Conservation (phyloP, 2,113 vertebrate species). For the Numenius arquata region DNA sequence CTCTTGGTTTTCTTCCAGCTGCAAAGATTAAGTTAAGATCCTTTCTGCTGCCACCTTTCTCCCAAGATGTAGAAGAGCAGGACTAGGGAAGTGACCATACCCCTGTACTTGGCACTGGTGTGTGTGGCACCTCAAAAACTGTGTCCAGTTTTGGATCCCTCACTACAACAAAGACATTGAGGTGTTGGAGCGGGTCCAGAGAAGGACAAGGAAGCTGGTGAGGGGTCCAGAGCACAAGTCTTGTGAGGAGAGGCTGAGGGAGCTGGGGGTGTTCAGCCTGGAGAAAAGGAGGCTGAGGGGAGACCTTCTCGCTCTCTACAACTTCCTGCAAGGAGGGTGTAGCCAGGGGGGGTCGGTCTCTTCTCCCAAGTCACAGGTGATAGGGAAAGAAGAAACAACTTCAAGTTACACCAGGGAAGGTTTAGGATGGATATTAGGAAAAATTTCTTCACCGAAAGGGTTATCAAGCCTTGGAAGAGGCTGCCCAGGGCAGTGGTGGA, state of each 20-base stretch:
- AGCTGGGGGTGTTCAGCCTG: background rate
- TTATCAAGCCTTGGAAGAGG: background rate
- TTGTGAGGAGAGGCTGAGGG: background rate
- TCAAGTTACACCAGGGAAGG: background rate
- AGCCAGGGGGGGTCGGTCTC: background rate
- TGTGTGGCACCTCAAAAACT: background rate
- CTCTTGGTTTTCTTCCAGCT: background rate
- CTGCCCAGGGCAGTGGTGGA: background rate
- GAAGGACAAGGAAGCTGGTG: background rate
- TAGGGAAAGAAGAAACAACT: background rate
- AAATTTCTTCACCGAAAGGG: background rate
- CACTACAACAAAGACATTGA: background rate
- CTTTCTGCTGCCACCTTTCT: background rate
- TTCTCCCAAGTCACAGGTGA: background rate
- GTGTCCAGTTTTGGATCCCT: background rate
- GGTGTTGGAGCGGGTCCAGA: background rate
- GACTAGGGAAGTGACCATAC: background rate
- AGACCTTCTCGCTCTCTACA: background rate
- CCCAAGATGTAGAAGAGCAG: background rate
- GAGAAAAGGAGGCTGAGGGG: background rate
- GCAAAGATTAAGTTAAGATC: background rate
- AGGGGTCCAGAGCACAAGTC: background rate
- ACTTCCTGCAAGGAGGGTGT: background rate
- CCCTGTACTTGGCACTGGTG: background rate
- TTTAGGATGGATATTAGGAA: background rate